A percentile compares a stretch with the other conserved stretches of the same genome.
Conservation (phyloP, 1,140 invertebrate species). For the Daktulosphaira vitifoliae region DNA sequence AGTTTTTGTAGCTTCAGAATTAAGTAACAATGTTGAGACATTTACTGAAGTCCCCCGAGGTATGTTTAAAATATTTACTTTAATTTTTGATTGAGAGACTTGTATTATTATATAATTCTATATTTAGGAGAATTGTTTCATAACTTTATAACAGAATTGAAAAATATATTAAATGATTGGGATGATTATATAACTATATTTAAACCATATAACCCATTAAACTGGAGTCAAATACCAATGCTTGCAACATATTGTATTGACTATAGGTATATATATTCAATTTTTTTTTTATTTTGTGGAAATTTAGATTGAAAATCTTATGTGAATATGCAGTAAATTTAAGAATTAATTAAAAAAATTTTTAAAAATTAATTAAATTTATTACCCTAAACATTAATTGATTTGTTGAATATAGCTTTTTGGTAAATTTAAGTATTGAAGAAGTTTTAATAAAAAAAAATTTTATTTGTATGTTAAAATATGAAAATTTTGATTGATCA, state of each 20-base stretch:
- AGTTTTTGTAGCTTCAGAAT: constrained; percentile 23
- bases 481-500: too few species aligned
- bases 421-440: too few species aligned
- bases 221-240: background rate
- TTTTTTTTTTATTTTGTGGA: too few species aligned
- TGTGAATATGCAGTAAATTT: too few species aligned
- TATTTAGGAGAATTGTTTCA: constrained; percentile 19
- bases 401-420: too few species aligned
- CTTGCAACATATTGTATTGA: background rate
- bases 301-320: too few species aligned
- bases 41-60: constrained; percentile 7
- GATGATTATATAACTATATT: background rate
- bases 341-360: too few species aligned
- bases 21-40: background rate
- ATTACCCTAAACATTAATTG: too few species aligned
- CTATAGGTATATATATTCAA: constrained; percentile 25
- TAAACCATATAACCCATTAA: constrained; percentile 8
- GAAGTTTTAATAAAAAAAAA: too few species aligned
- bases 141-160: constrained; percentile 12
- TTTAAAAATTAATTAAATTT: too few species aligned
- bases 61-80: background rate
- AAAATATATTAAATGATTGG: background rate
- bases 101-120: background rate
- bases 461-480: too few species aligned
- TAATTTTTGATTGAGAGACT: too few species aligned